Base-by-base conservation (phyloP, 2,888 invertebrate species). In the Celastrina argiolus region DNA sequence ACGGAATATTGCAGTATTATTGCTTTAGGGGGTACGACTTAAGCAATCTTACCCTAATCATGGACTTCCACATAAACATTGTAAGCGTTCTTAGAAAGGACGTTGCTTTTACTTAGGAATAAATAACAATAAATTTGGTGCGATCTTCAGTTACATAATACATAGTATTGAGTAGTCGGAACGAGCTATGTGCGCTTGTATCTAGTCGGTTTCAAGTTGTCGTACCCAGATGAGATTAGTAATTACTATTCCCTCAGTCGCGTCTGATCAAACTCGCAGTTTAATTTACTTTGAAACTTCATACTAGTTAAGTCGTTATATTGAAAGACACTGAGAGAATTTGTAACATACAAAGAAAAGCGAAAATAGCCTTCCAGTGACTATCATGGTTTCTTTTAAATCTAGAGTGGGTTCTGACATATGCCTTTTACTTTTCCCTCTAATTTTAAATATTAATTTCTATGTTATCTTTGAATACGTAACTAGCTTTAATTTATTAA, bases 231-330 rank as follows among this genome's bases (percentile, higher is more conserved):
- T 8, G 31, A 16, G 58, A 59, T 34, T 59, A 59, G 45, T 45
- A 45, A 45, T 45, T 45, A 45, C 34, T 34, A 59, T 59, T 34
- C 34, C 12, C 34, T 34, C 59, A 34, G 34, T 59, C 31, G 59
- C 12, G 1, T 16, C 36, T 31, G 16, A 34, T 59, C 16, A 28
- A 39, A 63, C 41, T 42, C 63, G 39, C 63, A 41, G 41, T 42
- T 63, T 22, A 63, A 42, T 63, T 63, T 63, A 26, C 26, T 42
- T 63, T 41, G 26, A 42, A 26, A 42, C 28, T 41, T 39, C 39
- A 36, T 22, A 41, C 41, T 39, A 63, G 74, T 68, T 75, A 70
- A 71, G 73, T 75, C 71, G 58, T 58, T 58, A 58, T 28, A 58
- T 45, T 45, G 45, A 45, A 18, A 18, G 45, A 18, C 10, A 45